Base-by-base conservation (phyloP, 2,113 vertebrate species). In the Salminus brasiliensis region DNA sequence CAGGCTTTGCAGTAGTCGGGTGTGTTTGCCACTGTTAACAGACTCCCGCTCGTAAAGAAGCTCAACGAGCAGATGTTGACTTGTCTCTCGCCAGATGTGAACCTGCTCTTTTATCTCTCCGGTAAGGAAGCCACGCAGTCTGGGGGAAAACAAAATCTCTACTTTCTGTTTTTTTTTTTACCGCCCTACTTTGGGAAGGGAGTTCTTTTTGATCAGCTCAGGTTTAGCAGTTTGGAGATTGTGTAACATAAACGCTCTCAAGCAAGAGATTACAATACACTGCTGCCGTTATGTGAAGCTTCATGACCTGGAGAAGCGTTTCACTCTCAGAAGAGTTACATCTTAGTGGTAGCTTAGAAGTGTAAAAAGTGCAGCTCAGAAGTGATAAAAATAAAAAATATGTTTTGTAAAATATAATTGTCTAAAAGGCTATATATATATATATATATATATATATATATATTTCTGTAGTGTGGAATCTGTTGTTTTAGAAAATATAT, bases 71-170 rank as follows among this genome's bases (percentile, higher is more conserved):
- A 69, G 66, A 25, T 69, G 66, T 69, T 23, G 25, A 29, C 4
- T 69, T 23, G 25, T 13, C 13, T 27, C 66, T 29, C 23, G 16
- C 39, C 66, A 69, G 66, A 69, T 69, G 66, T 69, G 66, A 16
- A 69, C 39, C 66, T 69, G 66, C 66, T 69, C 66, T 69, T 69
- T 69, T 45, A 69, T 69, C 66, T 69, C 36, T 6, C 39, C 12
- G 66, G 13, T 47, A 45, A 69, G 41, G 27, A 36, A 67, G 65
- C 36, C 10, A 0, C 15, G 21, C 34, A 41, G 65, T 21, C 21
- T 23, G 36, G 32, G n/a, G 11, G 4, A 49, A 49, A 49, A 49
- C 47, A 21, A 67, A 67, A n/a, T 11, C 32, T 39, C 9, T 36
- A 3, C 9, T 39, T 3, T 30, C 16, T 15, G 2, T 60, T 5